Evolutionary conservation across 2,888 invertebrate species (phyloP).

Genomic region (Metopia argyrocephala): DNA sequence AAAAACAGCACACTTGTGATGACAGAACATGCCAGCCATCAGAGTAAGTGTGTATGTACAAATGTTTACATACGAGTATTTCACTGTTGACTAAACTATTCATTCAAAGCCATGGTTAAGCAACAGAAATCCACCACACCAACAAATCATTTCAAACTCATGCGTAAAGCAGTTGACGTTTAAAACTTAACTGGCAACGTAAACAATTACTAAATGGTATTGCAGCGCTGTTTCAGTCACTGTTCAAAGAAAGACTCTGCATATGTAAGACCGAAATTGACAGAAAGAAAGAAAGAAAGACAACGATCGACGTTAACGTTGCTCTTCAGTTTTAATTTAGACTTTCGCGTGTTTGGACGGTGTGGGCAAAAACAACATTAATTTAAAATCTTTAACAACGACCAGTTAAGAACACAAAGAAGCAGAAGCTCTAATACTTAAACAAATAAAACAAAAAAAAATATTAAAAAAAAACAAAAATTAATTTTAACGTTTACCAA

Average conservation of each 20-base stretch:
- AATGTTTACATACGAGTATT: too few relatives aligned
- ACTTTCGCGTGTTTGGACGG: conserved; percentile 63
- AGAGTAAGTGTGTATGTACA: too few relatives aligned
- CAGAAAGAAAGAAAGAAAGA: background rate
- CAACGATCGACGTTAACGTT: conserved; percentile 45
- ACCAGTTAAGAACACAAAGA: background rate
- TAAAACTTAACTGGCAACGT: conserved; percentile 2
- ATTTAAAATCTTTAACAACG: background rate
- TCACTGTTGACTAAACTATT: too few relatives aligned
- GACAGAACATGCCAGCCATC: too few relatives aligned
- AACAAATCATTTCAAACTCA: background rate
- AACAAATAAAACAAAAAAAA: background rate
- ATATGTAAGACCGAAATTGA: background rate
- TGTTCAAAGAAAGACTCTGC: background rate
- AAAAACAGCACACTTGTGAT: too few relatives aligned
- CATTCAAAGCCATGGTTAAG: conserved; percentile 50
- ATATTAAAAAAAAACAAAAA: background rate
- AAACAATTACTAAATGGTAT: background rate
- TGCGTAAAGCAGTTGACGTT: conserved; percentile 31
- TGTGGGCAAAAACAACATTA: conserved; percentile 44
- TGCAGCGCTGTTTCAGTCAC: background rate
- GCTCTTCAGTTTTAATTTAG: conserved; percentile 60
- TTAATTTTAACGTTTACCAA: background rate
- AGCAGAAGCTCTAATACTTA: background rate
- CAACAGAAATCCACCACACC: conserved; percentile 43